Percentiles rank a stretch among this genome's conserved stretches.
These are phyloP conservation scores for Hanleya hanleyi DNA, from an alignment of 2,888 invertebrate species.

Conservation along the genomic window DNA sequence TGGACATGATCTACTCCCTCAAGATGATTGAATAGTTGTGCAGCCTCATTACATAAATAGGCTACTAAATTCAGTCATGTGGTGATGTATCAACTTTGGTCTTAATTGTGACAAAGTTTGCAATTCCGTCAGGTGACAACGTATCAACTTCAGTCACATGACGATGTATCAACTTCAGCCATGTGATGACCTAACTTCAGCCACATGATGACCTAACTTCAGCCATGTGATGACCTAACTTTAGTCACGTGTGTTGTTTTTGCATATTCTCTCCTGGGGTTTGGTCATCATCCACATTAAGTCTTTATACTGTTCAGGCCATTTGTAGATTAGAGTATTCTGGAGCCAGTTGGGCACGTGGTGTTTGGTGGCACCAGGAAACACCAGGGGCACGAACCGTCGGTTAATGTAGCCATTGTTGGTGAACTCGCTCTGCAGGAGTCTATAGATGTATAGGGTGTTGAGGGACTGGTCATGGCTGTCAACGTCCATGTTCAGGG, in stretches of 20 bases:
- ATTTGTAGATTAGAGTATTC: constrained; percentile 48
- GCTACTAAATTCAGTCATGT: too few relatives aligned
- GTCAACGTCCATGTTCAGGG: neutral
- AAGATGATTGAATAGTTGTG: too few relatives aligned
- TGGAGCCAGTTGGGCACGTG: constrained; percentile 51
- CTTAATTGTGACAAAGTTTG: neutral
- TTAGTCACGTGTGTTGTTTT: too few relatives aligned
- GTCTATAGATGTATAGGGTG: constrained; percentile 55
- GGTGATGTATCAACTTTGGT: too few relatives aligned
- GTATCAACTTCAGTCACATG: neutral
- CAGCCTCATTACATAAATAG: too few relatives aligned
- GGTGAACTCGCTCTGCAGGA: constrained; percentile 45
- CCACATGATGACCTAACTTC: too few relatives aligned
- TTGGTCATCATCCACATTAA: constrained; percentile 62
- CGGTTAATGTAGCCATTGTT: constrained; percentile 14
- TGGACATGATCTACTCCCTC: too few relatives aligned
- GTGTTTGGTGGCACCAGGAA: constrained; percentile 42
- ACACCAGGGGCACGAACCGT: constrained; percentile 55
- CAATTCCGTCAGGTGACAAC: neutral
- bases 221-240: too few relatives aligned
- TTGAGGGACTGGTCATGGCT: constrained; percentile 43
- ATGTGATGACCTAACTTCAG: too few relatives aligned
- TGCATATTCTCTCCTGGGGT: constrained; percentile 45
- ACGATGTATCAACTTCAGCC: neutral
- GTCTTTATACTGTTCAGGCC: constrained; percentile 62